These are phyloP conservation scores for Paguma larvata DNA, from an alignment of 2,797 vertebrate species.

Conservation along the genomic window DNA sequence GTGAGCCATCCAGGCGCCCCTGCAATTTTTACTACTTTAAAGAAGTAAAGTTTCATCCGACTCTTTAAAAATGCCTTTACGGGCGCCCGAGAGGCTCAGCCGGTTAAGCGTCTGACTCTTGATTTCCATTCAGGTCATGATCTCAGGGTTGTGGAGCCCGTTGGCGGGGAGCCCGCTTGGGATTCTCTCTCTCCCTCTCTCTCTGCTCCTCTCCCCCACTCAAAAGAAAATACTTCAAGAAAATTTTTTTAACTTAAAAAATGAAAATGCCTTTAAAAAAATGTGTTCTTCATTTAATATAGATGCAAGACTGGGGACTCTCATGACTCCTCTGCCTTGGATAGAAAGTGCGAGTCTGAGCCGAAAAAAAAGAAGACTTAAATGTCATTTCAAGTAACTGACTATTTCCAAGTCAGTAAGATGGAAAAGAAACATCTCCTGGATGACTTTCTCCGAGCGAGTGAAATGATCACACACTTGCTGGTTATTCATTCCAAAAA, in stretches of 20 bases:
- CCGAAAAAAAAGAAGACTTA: background rate
- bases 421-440: background rate
- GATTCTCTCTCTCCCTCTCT: no score
- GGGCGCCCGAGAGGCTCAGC: no score
- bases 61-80: background rate
- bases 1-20: no score
- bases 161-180: no score
- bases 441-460: background rate
- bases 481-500: background rate
- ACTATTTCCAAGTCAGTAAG: slow-evolving; percentile 1
- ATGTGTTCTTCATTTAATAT: background rate
- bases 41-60: background rate
- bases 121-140: no score
- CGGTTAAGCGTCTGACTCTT: no score
- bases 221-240: no score
- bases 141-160: no score
- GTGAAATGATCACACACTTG: background rate
- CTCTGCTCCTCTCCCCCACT: no score
- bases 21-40: background rate
- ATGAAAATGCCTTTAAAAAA: background rate
- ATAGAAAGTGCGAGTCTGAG: slow-evolving; percentile 25
- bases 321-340: background rate
- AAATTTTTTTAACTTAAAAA: background rate
- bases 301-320: background rate
- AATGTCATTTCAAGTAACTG: background rate